Base-by-base conservation (phyloP, 1,140 invertebrate species). In the Apocrypta bakeri region DNA sequence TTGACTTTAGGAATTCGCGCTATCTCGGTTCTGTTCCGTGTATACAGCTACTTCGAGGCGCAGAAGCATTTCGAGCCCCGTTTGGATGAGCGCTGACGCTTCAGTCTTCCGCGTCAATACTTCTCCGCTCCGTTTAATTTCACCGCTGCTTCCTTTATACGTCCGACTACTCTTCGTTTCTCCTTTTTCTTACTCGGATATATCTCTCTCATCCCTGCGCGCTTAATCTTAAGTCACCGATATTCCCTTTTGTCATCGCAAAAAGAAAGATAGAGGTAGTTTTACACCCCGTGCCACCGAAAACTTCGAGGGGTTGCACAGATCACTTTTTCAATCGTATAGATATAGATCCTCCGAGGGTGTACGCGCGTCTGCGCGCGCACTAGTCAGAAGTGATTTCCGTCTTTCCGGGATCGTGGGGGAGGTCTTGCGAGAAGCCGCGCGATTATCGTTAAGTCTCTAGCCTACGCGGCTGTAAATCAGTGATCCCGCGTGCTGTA, bases 1-100 rank as follows among this genome's bases (percentile, higher is more conserved):
- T n/a, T n/a, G 17, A 17, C 21, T 21, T 56, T 6, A n/a, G 48
- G 48, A 56, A 56, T 56, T 56, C 7, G 21, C 48, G 48, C 48
- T 56, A n/a, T 56, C 17, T 17, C 48, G 17, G 7, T 56, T 56
- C 48, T n/a, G 14, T 6, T n/a, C 17, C 8, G n/a, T n/a, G 1
- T 56, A 56, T 56, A 56, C 12, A 56, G 48, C 17, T 56, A 8
- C 17, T n/a, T 56, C 17, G 6, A 56, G 48, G 17, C 14, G 21
- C 14, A 56, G 48, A 17, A 25, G 74, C 42, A 76, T 76, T 76
- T 56, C 42, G 42, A 75, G 25, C 14, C 73, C 25, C 72, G 9
- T 40, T 76, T 25, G 48, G 29, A 31, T 76, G 48, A 76, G 29
- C 74, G 42, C 74, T 63, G 74, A 76, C 74, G 56, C 74, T 76